Evolutionary conservation across 2,888 invertebrate species (phyloP).

Genomic region (Ophion slaviceki): DNA sequence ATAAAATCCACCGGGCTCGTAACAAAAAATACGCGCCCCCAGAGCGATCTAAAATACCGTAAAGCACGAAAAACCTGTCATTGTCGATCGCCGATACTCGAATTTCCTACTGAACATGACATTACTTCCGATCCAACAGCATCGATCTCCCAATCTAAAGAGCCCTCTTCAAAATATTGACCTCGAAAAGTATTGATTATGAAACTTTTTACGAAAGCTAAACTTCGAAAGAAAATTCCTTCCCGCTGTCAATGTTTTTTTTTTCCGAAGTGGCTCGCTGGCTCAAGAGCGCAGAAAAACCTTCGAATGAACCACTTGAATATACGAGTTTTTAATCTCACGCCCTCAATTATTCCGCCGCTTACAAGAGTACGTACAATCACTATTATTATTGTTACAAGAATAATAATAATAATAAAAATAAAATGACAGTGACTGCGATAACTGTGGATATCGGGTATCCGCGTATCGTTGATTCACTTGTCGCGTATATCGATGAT

Average conservation of each 20-base stretch:
- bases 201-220: neutral
- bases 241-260: neutral
- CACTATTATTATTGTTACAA: constrained; percentile 29
- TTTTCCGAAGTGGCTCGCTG: neutral
- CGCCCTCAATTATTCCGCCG: constrained; percentile 42
- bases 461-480: constrained; percentile 14
- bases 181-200: neutral
- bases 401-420: constrained; percentile 45
- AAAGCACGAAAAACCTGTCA: too few relatives aligned
- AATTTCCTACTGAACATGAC: too few relatives aligned
- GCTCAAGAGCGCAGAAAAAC: neutral
- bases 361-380: constrained; percentile 22
- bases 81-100: neutral
- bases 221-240: neutral
- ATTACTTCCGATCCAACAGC: too few relatives aligned
- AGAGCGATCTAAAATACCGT: too few relatives aligned
- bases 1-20: neutral
- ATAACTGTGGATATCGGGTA: constrained; percentile 29
- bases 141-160: too few relatives aligned
- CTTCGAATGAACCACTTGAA: constrained; percentile 21
- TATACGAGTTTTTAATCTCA: constrained; percentile 63
- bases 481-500: constrained; percentile 51
- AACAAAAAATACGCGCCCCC: neutral
- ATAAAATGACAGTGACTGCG: constrained; percentile 53
- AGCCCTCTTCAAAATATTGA: neutral